Evolutionary conservation across 2,888 invertebrate species (phyloP), one percentile per base, ranked within the genome.

Genomic region (Ichneumon xanthorius): DNA sequence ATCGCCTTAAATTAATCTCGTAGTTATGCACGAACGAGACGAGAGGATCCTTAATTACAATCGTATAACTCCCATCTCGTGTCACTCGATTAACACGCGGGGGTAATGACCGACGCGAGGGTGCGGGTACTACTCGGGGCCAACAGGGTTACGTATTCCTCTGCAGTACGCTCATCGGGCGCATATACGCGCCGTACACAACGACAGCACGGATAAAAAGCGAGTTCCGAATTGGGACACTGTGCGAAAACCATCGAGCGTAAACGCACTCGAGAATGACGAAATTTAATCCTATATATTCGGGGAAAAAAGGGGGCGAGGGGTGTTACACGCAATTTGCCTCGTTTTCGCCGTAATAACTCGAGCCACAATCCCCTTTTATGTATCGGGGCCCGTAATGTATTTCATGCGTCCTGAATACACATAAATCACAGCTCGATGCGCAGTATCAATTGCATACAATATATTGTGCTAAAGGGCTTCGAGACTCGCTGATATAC

Each of bases 251-350:
- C 53, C 45, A 67, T 45, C 33, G 45, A 37, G 75, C 67, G 61
- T 81, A 71, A 85, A 86, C 50, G 68, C 78, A 75, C 70, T 86
- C 76, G 71, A 84, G 75, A 80, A 70, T 68, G 79, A 70, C 82
- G 45, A 82, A 88, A 86, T 87, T 87, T 77, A 80, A 88, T 88
- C 78, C 79, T 48, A 80, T 81, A 84, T 84, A 33, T 63, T 85
- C 70, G 65, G 65, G 37, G 68, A 77, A 58, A 55, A 79, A 77
- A 76, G 82, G 73, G 63, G 50, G 70, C 80, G 80, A 82, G 78
- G 90, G 91, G 90, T 91, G 91, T 92, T 90, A 92, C 92, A 92
- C 92, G 90, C 92, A 92, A 93, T 93, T 93, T 92, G 91, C 85
- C 89, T 85, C 92, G 89, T 90, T 91, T 48, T 91, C 89, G 87